Base-by-base conservation (phyloP, 2,888 invertebrate genomes). In the Phaonia tiefii region DNA sequence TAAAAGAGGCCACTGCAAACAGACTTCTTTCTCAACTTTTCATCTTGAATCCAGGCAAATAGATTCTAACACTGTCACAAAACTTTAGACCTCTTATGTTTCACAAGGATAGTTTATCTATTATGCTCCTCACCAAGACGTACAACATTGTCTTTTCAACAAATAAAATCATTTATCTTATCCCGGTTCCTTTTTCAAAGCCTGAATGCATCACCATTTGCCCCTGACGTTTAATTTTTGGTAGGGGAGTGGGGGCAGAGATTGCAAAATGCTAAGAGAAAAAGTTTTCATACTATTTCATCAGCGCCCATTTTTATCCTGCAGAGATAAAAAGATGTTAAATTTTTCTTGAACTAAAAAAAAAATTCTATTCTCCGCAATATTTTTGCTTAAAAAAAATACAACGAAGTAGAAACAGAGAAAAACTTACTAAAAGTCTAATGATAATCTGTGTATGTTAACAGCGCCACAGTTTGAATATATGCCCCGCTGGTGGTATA, bases 141-240 rank as follows among this genome's bases (percentile, higher is more conserved):
- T 69, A 78, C 60, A 81, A 72, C 69, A 78, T 56, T 81, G 81
- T 81, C 81, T 75, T 75, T 51, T 78, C 72, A 81, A 75, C 78
- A 81, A 78, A 81, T 75, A 75, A 81, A 78, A 78, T 81, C 78
- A 81, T 81, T 81, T 81, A 81, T 81, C 81, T 81, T 72, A 31
- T 51, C 39, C 76, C 69, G 39, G 20, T 7, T 39, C 58, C 22
- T n/a, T n/a, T n/a, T n/a, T 51, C 25, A 49, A 66, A 58, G 17
- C 31, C 66, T 20, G 20, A 71, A 56, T 58, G 37, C 1, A 56
- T 25, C 66, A n/a, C 46, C 17, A 54, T 8, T 25, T 42, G 56
- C 26, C 26, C 44, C 37, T 37, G 44, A 44, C 15, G 8, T 3
- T 31, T 8, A 31, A n/a, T 39, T 63, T 37, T 44, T 2, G 13